Base-by-base conservation (phyloP, 2,888 invertebrate genomes). In the Aspidiotus destructor region DNA sequence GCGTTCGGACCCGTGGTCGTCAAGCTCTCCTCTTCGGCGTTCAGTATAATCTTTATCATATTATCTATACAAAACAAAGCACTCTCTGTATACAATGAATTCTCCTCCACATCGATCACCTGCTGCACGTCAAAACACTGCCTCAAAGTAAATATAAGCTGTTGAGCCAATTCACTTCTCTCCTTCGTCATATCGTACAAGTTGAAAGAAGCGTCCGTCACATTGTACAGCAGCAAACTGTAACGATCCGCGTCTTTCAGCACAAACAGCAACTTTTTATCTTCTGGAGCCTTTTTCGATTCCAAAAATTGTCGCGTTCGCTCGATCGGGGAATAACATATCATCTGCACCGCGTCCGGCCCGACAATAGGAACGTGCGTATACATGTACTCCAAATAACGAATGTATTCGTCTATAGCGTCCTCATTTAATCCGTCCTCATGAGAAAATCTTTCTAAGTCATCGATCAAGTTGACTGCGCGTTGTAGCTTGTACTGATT, bases 31-130 rank as follows among this genome's bases (percentile, higher is more conserved):
- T 65, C 58, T 28, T 65, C 65, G 7, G 65, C 54, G 15, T 42
- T 65, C 16, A 65, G n/a, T 65, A 65, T 65, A 48, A 65, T 65
- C 42, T 65, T 65, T 58, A 65, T 65, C 65, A 65, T 65, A 17
- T 57, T 58, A 44, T 65, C 65, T 42, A 65, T 48, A 9, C 58
- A 58, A 48, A 57, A 65, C 58, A 65, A 44, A 17, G 65, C 57
- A 40, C 65, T 58, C 17, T 65, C 65, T 8, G 57, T 58, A n/a
- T 41, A 58, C 40, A 48, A 48, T 15, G 65, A 57, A 41, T 58
- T 57, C 13, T 58, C 42, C 58, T 65, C 65, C 17, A 65, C 65
- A 15, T 65, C 65, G 17, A 65, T 58, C 57, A 65, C 42, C 57
- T 65, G 65, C 48, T 65, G 55, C 13, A 57, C 65, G n/a, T 65